Percentiles rank a stretch among this genome's conserved stretches.
phyloP scores from a whole-genome alignment of 2,888 invertebrate genomes.

The Synanthedon myopaeformis region DNA sequence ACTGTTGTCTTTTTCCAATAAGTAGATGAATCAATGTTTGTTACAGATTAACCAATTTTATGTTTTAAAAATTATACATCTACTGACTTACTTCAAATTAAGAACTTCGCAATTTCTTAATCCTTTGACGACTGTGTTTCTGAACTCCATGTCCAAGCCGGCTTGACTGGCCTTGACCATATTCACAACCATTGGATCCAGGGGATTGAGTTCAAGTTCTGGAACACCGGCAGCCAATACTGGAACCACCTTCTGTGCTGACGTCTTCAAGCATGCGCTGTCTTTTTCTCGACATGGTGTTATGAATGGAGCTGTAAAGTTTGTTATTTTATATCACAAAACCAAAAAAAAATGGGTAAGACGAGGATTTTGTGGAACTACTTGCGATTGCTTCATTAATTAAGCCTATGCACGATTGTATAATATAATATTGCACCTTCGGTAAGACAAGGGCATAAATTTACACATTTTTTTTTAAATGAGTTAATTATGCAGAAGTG shows the following conservation, averaged over 20 bases:
- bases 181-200: constrained; percentile 46
- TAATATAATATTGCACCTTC: too few species aligned
- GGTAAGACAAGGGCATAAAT: too few species aligned
- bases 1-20: too few species aligned
- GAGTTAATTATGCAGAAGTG: too few species aligned
- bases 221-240: constrained; percentile 39
- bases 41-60: too few species aligned
- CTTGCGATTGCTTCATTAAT: too few species aligned
- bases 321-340: too few species aligned
- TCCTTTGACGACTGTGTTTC: constrained; percentile 39
- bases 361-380: neutral
- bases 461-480: too few species aligned
- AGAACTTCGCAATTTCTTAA: constrained; percentile 36
- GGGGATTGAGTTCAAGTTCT: constrained; percentile 24
- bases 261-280: constrained; percentile 26
- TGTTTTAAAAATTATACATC: too few species aligned
- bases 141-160: constrained; percentile 46
- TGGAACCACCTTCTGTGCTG: constrained; percentile 38
- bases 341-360: too few species aligned
- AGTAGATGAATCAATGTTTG: too few species aligned
- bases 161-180: constrained; percentile 33
- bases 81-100: constrained; percentile 30
- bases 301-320: constrained; percentile 34
- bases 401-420: too few species aligned
- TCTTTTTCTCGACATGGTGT: constrained; percentile 35